A percentile compares a stretch with the other conserved stretches of the same genome.
Conservation (phyloP, 2,797 vertebrate genomes). For the Cossypha niveicapilla region DNA sequence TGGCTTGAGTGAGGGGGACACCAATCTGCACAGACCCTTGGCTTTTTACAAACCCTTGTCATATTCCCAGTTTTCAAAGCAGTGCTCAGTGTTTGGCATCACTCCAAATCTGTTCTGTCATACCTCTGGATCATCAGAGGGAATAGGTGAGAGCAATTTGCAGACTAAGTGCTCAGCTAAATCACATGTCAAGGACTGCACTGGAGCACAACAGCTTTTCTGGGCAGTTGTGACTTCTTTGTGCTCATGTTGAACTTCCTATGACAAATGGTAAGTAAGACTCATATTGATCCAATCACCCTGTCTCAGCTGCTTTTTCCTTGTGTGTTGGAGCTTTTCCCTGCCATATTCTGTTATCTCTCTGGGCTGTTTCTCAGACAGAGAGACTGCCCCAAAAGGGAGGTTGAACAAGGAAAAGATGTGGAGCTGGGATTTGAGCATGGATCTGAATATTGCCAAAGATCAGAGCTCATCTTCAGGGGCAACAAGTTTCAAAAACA, state of each 20-base stretch:
- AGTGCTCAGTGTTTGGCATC: not conserved
- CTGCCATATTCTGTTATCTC: not conserved
- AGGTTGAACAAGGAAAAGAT: not conserved
- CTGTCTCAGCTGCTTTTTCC: accelerated
- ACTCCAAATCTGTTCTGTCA: not conserved
- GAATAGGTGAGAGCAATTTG: not conserved
- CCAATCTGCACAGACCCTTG: not conserved
- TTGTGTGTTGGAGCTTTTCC: not conserved
- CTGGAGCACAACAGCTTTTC: not conserved
- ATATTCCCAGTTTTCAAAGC: not conserved
- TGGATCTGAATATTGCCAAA: not conserved
- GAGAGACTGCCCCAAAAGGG: not conserved
- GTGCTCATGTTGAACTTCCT: not conserved
- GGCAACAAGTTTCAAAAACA: not conserved
- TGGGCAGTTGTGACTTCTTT: not conserved
- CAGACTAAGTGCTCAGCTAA: not conserved
- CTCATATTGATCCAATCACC: not conserved
- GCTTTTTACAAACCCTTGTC: not conserved
- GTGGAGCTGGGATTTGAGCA: not conserved
- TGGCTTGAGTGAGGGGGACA: not conserved
- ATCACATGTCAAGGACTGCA: not conserved
- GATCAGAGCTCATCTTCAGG: not conserved
- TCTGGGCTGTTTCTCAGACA: not conserved
- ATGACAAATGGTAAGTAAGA: not conserved
- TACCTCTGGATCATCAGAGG: not conserved